Evolutionary conservation across 2,888 invertebrate genomes (phyloP), one percentile per base, ranked within the genome.

Genomic region (Pristionchus arcanus): DNA sequence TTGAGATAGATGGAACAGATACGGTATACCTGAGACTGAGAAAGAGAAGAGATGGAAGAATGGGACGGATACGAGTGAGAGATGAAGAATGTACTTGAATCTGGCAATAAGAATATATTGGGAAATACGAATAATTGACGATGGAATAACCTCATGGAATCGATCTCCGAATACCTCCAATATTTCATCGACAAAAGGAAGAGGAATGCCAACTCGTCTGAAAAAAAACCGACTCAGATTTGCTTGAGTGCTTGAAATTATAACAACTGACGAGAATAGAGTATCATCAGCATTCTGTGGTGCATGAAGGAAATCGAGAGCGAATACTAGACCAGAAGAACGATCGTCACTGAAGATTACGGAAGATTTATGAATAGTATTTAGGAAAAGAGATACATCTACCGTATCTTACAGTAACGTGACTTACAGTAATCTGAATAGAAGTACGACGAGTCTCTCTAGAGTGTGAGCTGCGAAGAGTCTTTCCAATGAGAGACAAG

Each of bases 271-370:
- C 88, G 71, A 68, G 66, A 89, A 89, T 9, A 81, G 83, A 21
- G 89, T 81, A 49, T 89, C 89, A 0, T 81, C 89, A 4, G 59
- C 89, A 83, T 89, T 81, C 66, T 83, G 89, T 21, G 89, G 81
- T 19, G 89, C 37, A 37, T 89, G 89, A 16, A 89, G 89, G 66
- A 83, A 83, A 68, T 89, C 89, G 28, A 89, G 83, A 16, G 83
- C 89, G 49, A 81, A 89, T 25, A 66, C 83, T 2, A 89, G 28
- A 16, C 89, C 83, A 31, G 89, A 81, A 28, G 83, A 63, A 11
- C 81, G 89, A 42, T 89, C 89, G 83, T 89, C 89, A 16, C 89
- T 89, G 63, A 87, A 28, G 68, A 87, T 86, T 86, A 63, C 86
- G 86, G 86, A 66, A 86, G 28, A 25, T 34, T 13, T 9, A 21